Evolutionary conservation across 2,113 vertebrate species (phyloP).

Genomic region (Zosterops lateralis): DNA sequence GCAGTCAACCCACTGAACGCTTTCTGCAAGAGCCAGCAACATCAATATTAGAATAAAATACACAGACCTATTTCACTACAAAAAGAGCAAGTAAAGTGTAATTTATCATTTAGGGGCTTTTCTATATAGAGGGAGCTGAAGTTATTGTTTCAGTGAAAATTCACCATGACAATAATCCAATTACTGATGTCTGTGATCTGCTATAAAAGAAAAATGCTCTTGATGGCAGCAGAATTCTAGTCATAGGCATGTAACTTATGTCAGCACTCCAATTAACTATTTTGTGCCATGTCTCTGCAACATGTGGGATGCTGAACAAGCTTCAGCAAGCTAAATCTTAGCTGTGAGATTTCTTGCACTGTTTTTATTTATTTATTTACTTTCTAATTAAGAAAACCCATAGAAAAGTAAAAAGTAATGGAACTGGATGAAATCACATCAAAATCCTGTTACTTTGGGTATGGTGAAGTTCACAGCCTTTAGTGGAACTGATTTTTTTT

Average conservation of each 20-base stretch:
- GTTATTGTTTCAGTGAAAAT: constrained; percentile 53
- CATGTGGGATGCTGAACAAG: constrained; percentile 37
- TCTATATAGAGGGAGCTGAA: background rate
- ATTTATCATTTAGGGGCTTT: background rate
- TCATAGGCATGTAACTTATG: constrained; percentile 40
- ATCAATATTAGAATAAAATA: background rate
- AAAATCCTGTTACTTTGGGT: constrained; percentile 22
- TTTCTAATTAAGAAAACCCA: background rate
- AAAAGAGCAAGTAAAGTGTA: constrained; percentile 5
- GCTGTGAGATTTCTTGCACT: background rate
- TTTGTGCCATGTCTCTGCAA: constrained; percentile 33
- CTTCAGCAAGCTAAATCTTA: constrained; percentile 26
- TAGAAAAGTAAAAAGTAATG: background rate
- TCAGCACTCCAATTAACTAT: constrained; percentile 42
- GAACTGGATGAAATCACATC: background rate
- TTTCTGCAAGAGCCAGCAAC: background rate
- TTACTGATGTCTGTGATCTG: constrained; percentile 65
- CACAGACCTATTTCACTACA: background rate
- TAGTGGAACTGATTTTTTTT: background rate
- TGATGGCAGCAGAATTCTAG: constrained; percentile 84
- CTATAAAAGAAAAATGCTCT: constrained; percentile 78
- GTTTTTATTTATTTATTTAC: too few species aligned
- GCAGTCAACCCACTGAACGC: background rate
- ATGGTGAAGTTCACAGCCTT: background rate
- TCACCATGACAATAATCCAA: constrained; percentile 38